These are phyloP conservation scores for Hydrozoanthus gracilis DNA, from an alignment of 92 coral and sea anemone species.

Conservation along the genomic window DNA sequence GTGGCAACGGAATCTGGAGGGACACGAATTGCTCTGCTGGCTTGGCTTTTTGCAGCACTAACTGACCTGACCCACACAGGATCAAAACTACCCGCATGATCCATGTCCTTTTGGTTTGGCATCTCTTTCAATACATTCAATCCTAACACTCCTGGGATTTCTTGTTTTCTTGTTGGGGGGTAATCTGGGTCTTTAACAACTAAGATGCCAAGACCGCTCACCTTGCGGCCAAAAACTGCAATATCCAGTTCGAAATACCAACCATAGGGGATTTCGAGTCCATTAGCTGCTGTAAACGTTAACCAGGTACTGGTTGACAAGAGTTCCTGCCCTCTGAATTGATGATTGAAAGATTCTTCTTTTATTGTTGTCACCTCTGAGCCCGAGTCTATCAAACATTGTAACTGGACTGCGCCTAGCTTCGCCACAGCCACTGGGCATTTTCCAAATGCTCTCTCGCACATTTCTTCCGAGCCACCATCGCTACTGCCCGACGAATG, in stretches of 20 bases:
- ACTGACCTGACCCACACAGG: slow-evolving; percentile 55
- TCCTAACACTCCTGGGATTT: slow-evolving; percentile 72
- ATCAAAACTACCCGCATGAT: background rate
- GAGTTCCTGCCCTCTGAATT: slow-evolving; percentile 62
- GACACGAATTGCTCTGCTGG: slow-evolving; percentile 41
- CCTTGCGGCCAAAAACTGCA: slow-evolving; percentile 58
- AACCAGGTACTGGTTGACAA: slow-evolving; percentile 68
- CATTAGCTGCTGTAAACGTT: slow-evolving; percentile 68
- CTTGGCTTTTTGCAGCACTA: slow-evolving; percentile 26
- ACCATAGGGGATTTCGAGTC: slow-evolving; percentile 60
- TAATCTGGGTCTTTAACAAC: slow-evolving; percentile 64
- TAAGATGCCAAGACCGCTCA: slow-evolving; percentile 63
- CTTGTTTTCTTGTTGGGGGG: slow-evolving; percentile 55
- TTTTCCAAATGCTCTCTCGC: slow-evolving; percentile 63
- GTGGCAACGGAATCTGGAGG: slow-evolving; percentile 69
- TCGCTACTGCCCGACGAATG: slow-evolving; percentile 48
- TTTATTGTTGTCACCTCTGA: slow-evolving; percentile 69
- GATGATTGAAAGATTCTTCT: slow-evolving; percentile 61
- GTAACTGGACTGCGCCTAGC: slow-evolving; percentile 57
- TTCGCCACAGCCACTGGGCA: slow-evolving; percentile 61
- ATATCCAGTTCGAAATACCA: slow-evolving; percentile 62
- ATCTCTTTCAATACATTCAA: slow-evolving; percentile 69
- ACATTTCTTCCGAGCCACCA: slow-evolving; percentile 50
- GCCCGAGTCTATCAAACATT: slow-evolving; percentile 74
- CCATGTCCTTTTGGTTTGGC: slow-evolving; percentile 17